Base-by-base conservation (phyloP, 2,888 invertebrate genomes). In the Hemistola chrysoprasaria region DNA sequence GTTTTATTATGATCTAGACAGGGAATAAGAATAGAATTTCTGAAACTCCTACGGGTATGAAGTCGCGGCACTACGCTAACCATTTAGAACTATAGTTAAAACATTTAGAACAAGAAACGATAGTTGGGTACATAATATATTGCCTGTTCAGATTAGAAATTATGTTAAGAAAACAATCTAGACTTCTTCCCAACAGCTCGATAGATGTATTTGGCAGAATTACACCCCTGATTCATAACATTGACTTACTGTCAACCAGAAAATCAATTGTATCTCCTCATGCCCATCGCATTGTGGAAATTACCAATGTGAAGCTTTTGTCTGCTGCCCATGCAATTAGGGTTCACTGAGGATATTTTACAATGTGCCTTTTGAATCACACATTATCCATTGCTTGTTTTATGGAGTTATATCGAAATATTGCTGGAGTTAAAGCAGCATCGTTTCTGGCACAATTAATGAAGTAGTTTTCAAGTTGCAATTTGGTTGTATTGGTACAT, bases 201-300 rank as follows among this genome's bases (percentile, higher is more conserved):
- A n/a, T 24, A 31, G 16, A 28, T 36, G 43, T 31, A 40, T 32
- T 40, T 41, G 32, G 33, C 58, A 57, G 59, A 62, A 58, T 56
- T 47, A 30, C 50, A 36, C 47, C 59, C 58, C 61, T 60, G 45
- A 57, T 54, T 62, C 58, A 62, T 62, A 63, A 61, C 57, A 65
- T 59, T 59, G 58, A 59, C 61, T 63, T 65, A 57, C 68, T 62
- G 58, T 61, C 60, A 48, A 65, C 56, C 59, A 61, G 61, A 72
- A 76, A 78, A 77, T 77, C 71, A 70, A 81, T 80, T 76, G 68
- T 71, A 67, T 71, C 65, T 59, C 54, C 52, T 67, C 68, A 65
- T 71, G 59, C 70, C 68, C 72, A 73, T 76, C 71, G 62, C 59
- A 71, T 75, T 78, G 72, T 74, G 66, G 56, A 73, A 66, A 69